phyloP scores from a whole-genome alignment of 2,113 vertebrate species.

The Thomomys bottae region DNA sequence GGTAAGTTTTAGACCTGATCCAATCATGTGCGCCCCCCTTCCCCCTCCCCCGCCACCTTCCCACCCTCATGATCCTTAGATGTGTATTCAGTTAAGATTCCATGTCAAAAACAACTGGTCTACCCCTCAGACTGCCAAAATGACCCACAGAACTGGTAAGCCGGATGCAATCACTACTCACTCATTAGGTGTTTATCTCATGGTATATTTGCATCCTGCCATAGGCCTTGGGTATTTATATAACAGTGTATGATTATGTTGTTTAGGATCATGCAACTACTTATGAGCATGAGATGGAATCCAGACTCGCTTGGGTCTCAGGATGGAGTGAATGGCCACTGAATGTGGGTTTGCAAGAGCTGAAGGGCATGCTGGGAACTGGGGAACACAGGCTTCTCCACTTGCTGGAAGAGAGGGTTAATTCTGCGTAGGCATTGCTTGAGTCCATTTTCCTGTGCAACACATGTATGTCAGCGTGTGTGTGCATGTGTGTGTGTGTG shows the following conservation, averaged over 20 bases:
- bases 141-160: background rate
- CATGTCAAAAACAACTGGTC: background rate
- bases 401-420: background rate
- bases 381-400: background rate
- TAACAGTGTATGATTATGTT: conserved; percentile 50
- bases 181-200: conserved; percentile 28
- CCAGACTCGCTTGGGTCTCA: background rate
- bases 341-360: background rate
- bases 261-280: no score
- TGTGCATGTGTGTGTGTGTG: background rate
- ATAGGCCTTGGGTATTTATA: conserved; percentile 51
- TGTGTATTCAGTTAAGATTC: background rate
- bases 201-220: conserved; percentile 29
- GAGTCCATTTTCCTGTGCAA: background rate
- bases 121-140: background rate
- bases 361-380: background rate
- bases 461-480: background rate
- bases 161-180: background rate
- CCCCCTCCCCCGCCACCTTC: no score
- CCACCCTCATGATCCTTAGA: background rate
- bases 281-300: conserved; percentile 45
- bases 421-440: background rate
- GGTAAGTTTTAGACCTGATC: background rate
- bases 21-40: no score
- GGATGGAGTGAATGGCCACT: background rate